Evolutionary conservation across 2,797 vertebrate genomes (phyloP), one percentile per base, ranked within the genome.

Genomic region (Pseudochirops corinnae): DNA sequence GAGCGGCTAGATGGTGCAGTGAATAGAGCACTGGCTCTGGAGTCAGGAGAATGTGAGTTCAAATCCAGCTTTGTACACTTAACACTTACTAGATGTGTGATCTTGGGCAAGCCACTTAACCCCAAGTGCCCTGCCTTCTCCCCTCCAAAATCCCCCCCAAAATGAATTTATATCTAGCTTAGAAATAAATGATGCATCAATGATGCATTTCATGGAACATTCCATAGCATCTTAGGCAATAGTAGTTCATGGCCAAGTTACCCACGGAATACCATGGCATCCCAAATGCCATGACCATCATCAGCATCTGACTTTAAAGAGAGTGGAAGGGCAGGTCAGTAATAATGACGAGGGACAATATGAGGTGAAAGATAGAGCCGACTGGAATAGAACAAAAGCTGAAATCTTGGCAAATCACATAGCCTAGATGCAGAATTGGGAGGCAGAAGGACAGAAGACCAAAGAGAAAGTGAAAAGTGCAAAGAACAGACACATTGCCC

Each of bases 391-490:
- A 95, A 52, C 74, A 62, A 92, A 50, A 39, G 29, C 14, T 62
- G 57, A 0, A 16, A 92, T 74, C 92, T 26, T 53, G 52, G 0
- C 52, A 91, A 96, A 94, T 58, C 91, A 55, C 62, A 94, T 95
- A 96, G 95, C 95, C 92, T 91, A 46, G 92, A 82, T 93, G 95
- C 92, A 93, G 95, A 92, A 96, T 96, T 93, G 57, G 33, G 18
- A 96, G 67, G 55, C 91, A 94, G 90, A 93, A 91, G 16, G 50
- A 55, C 55, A 92, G 90, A 94, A 53, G 90, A 95, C 52, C 50
- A 60, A 91, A 90, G 62, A 95, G 31, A 5, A 93, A 91, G 96
- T 56, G 16, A 56, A 94, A 33, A 90, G 50, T 92, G 57, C 55
- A 56, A 95, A 82, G 96, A 94, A 91, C 90, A 93, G 91, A 95